Conservation (phyloP, 2,888 invertebrate genomes). For the Stramonita haemastoma region DNA sequence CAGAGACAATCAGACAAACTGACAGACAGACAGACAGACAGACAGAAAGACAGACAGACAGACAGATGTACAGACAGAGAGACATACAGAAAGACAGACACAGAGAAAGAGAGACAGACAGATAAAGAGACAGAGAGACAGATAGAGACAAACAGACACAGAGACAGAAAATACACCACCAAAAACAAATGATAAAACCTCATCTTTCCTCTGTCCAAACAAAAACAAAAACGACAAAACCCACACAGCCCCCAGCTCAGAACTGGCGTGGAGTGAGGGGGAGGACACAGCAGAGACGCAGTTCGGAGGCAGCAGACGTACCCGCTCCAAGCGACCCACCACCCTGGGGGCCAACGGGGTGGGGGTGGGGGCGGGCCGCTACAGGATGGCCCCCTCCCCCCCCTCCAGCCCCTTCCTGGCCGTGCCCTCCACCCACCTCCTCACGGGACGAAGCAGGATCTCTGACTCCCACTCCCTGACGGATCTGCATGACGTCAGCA, state of each 20-base stretch:
- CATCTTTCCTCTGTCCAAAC: too few species aligned
- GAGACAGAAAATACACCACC: too few species aligned
- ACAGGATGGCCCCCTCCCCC: not conserved
- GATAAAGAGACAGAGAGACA: too few species aligned
- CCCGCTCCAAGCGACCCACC: not conserved
- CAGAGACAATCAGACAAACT: too few species aligned
- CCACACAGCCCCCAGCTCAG: slow-evolving; percentile 28
- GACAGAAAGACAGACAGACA: too few species aligned
- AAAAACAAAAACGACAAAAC: too few species aligned
- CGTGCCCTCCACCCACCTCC: slow-evolving; percentile 44
- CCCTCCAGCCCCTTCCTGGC: slow-evolving; percentile 48
- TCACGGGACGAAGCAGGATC: slow-evolving; percentile 28
- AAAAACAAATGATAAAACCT: too few species aligned
- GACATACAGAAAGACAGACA: too few species aligned
- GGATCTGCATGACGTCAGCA: slow-evolving; percentile 26
- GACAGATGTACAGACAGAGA: too few species aligned
- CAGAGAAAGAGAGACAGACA: too few species aligned
- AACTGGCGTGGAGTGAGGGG: not conserved
- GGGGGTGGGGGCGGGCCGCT: not conserved
- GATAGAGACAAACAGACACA: too few species aligned
- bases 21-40: too few species aligned
- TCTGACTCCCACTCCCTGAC: slow-evolving; percentile 41
- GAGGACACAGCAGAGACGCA: slow-evolving; percentile 31
- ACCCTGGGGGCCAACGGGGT: slow-evolving; percentile 22
- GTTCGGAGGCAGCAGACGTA: not conserved